phyloP scores from a whole-genome alignment of 2,797 vertebrate genomes.

The Gambusia yucatana region DNA sequence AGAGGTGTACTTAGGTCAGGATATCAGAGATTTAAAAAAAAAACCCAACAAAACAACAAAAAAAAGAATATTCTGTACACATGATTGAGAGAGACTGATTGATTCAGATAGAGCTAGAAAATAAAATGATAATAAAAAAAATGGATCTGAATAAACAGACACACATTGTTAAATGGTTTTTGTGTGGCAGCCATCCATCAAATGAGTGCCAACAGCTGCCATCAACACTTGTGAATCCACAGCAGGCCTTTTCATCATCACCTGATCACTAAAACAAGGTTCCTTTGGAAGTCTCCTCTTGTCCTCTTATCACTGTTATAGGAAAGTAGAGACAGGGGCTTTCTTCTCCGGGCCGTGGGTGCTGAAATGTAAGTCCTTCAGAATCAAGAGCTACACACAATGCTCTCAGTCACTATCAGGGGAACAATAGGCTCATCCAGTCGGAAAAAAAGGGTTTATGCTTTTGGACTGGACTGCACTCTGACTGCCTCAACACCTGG shows the following conservation, averaged over 20 bases:
- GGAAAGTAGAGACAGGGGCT: constrained; percentile 60
- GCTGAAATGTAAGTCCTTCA: constrained; percentile 72
- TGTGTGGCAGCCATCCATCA: constrained; percentile 51
- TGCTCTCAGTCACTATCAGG: constrained; percentile 64
- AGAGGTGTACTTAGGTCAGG: constrained; percentile 59
- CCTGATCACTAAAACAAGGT: constrained; percentile 73
- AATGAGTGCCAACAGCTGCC: constrained; percentile 62
- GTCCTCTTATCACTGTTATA: constrained; percentile 58
- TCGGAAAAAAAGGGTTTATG: constrained; percentile 24
- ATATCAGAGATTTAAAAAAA: constrained; percentile 9
- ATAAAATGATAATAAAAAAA: neutral
- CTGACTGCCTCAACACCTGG: constrained; percentile 43
- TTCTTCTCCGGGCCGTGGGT: constrained; percentile 58
- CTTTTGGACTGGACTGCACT: neutral
- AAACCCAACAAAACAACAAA: neutral
- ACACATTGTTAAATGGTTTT: constrained; percentile 7
- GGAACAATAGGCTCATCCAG: constrained; percentile 63
- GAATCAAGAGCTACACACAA: constrained; percentile 65
- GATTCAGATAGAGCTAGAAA: neutral
- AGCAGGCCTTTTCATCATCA: constrained; percentile 72
- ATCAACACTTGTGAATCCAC: constrained; percentile 74
- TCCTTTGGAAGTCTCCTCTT: constrained; percentile 62
- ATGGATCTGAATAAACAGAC: neutral
- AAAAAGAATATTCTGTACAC: neutral
- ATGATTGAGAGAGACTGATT: neutral